Conservation (phyloP, 2,113 vertebrate species). For the Maccullochella peelii region DNA sequence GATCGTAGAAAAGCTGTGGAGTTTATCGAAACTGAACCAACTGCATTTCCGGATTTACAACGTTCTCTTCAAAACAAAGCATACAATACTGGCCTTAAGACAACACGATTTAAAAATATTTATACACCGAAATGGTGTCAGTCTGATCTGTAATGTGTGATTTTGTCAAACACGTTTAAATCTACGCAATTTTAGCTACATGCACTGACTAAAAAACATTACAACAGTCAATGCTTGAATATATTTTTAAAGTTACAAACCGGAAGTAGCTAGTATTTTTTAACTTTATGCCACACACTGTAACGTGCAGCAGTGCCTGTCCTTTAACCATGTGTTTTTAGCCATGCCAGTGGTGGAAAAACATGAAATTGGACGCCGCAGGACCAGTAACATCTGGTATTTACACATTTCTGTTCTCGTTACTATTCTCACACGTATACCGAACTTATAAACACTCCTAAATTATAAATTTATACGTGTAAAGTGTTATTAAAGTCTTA, state of each 20-base stretch:
- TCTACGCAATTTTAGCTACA: too few relatives aligned
- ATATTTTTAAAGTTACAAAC: conserved; percentile 19
- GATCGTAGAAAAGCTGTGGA: neutral
- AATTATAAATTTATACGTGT: neutral
- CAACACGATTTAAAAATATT: fast-evolving
- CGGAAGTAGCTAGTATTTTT: neutral
- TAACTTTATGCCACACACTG: neutral
- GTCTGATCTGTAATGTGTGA: fast-evolving
- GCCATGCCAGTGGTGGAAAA: neutral
- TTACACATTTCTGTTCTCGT: neutral
- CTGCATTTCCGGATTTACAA: neutral
- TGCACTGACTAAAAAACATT: neutral
- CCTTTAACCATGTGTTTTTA: conserved; percentile 48
- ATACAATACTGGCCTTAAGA: fast-evolving
- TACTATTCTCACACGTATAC: neutral
- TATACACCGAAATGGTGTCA: fast-evolving
- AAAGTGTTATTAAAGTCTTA: neutral
- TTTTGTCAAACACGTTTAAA: fast-evolving
- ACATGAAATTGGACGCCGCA: neutral
- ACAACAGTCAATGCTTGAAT: fast-evolving
- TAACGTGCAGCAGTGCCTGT: neutral
- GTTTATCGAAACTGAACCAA: neutral
- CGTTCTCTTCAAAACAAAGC: conserved; percentile 25
- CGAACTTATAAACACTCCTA: neutral
- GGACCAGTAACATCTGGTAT: conserved; percentile 46